These are phyloP conservation scores for Pyrrhosoma nymphula DNA, from an alignment of 2,888 invertebrate genomes.

Conservation along the genomic window DNA sequence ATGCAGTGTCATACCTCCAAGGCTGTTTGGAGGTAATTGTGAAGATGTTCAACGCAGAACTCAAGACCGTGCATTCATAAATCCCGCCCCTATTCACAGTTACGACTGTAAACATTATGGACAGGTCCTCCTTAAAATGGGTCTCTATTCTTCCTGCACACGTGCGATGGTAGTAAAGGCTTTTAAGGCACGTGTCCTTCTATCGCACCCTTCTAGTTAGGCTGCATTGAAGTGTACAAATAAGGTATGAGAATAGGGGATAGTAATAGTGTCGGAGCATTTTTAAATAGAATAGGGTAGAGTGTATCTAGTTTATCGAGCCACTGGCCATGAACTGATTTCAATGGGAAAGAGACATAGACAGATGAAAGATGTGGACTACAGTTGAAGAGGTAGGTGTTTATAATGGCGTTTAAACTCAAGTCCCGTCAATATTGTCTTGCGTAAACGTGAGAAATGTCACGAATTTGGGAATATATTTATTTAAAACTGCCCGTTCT, in stretches of 20 bases:
- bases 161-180: background rate
- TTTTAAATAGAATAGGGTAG: background rate
- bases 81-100: background rate
- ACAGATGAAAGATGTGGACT: no score
- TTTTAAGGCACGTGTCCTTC: background rate
- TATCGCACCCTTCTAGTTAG: background rate
- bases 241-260: background rate
- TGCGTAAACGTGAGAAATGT: no score
- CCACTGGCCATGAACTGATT: background rate
- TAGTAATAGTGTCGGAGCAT: background rate
- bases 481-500: no score
- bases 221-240: background rate
- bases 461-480: no score
- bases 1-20: no score
- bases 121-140: background rate
- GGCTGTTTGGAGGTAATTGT: background rate
- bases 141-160: background rate
- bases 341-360: background rate
- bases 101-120: background rate
- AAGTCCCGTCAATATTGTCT: no score
- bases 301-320: background rate
- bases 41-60: background rate
- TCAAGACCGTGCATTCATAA: background rate
- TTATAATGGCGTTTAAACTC: no score
- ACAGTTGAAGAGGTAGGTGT: no score